Conservation (phyloP, 2,113 vertebrate genomes). For the Lanius ludovicianus region DNA sequence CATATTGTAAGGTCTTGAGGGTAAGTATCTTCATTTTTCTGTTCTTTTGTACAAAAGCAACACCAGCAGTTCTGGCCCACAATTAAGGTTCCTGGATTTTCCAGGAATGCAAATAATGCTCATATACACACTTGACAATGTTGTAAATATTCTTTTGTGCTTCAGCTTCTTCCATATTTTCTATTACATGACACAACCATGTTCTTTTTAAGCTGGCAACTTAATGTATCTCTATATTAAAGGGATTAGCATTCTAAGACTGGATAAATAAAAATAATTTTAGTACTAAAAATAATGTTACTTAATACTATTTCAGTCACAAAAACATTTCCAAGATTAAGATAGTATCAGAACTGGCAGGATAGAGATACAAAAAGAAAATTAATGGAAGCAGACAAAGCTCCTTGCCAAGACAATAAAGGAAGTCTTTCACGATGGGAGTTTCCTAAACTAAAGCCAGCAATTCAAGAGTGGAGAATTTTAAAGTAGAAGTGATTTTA, state of each 20-base stretch:
- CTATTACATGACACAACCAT: background rate
- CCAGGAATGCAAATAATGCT: background rate
- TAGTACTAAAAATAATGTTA: background rate
- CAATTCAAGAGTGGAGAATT: background rate
- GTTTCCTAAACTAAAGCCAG: slow-evolving; percentile 22
- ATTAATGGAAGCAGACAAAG: slow-evolving; percentile 30
- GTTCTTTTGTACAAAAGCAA: background rate
- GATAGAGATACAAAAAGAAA: slow-evolving; percentile 23
- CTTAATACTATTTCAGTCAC: background rate
- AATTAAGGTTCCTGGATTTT: background rate
- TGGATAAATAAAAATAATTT: background rate
- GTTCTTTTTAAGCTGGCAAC: background rate
- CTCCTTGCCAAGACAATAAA: slow-evolving; percentile 37
- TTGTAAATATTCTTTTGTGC: background rate
- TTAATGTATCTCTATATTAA: background rate
- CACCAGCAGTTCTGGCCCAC: background rate
- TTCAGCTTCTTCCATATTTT: background rate
- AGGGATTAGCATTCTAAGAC: background rate
- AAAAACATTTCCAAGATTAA: slow-evolving; percentile 11
- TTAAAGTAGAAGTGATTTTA: background rate
- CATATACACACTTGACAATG: background rate
- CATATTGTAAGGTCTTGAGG: background rate
- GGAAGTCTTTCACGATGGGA: slow-evolving; percentile 20
- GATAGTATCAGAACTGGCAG: slow-evolving; percentile 5
- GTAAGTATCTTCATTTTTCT: background rate